Evolutionary conservation across 2,797 vertebrate genomes (phyloP), one percentile per base, ranked within the genome.

Genomic region (Chaetodon trifasciatus): DNA sequence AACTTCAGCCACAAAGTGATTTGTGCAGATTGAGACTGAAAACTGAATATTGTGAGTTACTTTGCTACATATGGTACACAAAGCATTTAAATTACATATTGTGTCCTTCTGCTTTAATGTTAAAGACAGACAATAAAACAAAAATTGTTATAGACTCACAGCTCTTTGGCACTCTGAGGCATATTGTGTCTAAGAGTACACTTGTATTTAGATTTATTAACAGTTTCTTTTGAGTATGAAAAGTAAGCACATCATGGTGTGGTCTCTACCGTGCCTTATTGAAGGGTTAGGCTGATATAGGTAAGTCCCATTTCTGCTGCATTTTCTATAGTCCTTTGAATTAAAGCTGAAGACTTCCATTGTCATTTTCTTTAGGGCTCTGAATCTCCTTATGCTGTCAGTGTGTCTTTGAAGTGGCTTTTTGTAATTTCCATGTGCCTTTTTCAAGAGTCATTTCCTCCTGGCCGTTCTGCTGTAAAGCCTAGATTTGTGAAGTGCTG

Each of bases 401-500:
- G 70, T 13, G 39, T 49, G 49, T 53, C 83, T 88, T 88, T 91
- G 69, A 90, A 82, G 65, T 81, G 28, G 35, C 58, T 81, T 86
- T 81, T 80, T 76, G 19, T 79, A 72, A 84, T 81, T 80, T 84
- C 32, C 6, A 23, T 76, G 63, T 47, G 73, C 44, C 39, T 77
- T 79, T 73, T 86, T 84, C 56, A 73, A 46, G n/a, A 85, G 71
- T 86, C 24, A 73, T 82, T 85, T 87, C 75, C 77, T 82, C 55
- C 63, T 50, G 24, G 70, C 44, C 50, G 72, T 62, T 75, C 62
- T 17, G 56, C 71, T 69, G 52, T 79, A 86, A 86, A 85, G 82
- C 70, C 66, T 58, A 70, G 63, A 83, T 88, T 86, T 83, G 61
- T 82, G 83, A 86, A 88, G 87, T 47, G 58, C 68, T 79, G 55